Conservation (phyloP, 2,888 invertebrate species). For the Ophioninae sp. region DNA sequence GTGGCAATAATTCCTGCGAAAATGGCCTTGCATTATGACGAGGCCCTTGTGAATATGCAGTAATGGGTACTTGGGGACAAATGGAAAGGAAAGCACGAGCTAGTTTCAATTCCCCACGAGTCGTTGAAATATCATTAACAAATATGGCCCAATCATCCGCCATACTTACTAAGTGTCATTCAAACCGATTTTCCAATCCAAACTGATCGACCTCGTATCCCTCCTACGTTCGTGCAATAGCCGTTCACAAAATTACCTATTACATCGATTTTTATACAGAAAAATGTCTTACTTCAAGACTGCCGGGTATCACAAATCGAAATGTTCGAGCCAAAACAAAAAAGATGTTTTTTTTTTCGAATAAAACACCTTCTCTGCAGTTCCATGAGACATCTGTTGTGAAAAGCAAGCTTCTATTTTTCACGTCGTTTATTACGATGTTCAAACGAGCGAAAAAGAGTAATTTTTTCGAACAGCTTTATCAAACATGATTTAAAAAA, state of each 20-base stretch:
- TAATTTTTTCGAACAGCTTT: neutral
- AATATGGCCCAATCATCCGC: conserved; percentile 55
- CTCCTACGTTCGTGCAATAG: conserved; percentile 47
- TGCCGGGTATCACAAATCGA: neutral
- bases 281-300: conserved; percentile 1
- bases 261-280: conserved; percentile 33
- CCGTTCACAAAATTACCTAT: conserved; percentile 41
- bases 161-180: conserved; percentile 57
- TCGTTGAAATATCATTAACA: conserved; percentile 57
- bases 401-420: neutral
- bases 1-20: conserved; percentile 26
- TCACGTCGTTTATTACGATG: neutral
- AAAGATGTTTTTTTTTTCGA: neutral
- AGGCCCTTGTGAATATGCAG: conserved; percentile 13
- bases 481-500: neutral
- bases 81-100: conserved; percentile 53
- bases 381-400: too few relatives aligned
- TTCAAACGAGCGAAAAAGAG: neutral
- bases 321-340: neutral
- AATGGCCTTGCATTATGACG: conserved; percentile 38
- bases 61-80: conserved; percentile 28
- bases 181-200: conserved; percentile 64
- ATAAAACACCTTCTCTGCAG: neutral
- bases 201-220: conserved; percentile 52
- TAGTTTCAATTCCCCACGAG: conserved; percentile 50